These are phyloP conservation scores for Bothrops jararaca DNA, from an alignment of 2,113 vertebrate species.

Conservation along the genomic window DNA sequence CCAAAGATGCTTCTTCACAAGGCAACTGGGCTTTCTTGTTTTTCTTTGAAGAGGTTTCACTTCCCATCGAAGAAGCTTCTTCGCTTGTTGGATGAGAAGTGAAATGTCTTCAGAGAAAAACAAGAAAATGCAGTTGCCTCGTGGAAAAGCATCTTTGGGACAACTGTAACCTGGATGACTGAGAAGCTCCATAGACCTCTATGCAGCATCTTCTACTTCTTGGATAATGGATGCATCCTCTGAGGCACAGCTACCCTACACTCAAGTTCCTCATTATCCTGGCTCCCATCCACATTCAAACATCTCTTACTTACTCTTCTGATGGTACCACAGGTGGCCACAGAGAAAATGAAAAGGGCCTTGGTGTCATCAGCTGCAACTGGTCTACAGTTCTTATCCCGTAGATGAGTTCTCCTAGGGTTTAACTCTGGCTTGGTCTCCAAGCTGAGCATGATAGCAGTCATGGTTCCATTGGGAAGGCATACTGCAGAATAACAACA, in stretches of 20 bases:
- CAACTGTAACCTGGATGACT: too few relatives aligned
- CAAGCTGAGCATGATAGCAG: slow-evolving; percentile 57
- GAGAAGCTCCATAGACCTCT: neutral
- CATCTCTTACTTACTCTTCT: slow-evolving; percentile 54
- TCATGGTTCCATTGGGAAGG: slow-evolving; percentile 65
- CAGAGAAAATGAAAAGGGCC: slow-evolving; percentile 63
- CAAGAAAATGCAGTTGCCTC: too few relatives aligned
- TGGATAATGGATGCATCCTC: neutral
- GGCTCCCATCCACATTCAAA: neutral
- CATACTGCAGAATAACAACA: slow-evolving; percentile 57
- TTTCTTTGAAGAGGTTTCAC: too few relatives aligned
- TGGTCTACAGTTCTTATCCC: slow-evolving; percentile 58
- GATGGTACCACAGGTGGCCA: slow-evolving; percentile 65
- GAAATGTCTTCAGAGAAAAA: too few relatives aligned
- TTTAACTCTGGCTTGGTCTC: slow-evolving; percentile 24
- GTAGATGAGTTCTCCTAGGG: slow-evolving; percentile 43
- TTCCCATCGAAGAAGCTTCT: too few relatives aligned
- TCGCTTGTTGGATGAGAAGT: too few relatives aligned
- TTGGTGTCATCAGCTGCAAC: slow-evolving; percentile 43
- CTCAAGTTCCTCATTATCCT: too few relatives aligned
- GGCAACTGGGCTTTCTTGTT: too few relatives aligned
- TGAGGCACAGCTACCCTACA: too few relatives aligned
- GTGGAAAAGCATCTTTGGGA: too few relatives aligned
- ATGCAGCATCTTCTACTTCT: neutral
- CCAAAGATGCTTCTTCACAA: too few relatives aligned